These are phyloP conservation scores for Eupsittula cactorum DNA, from an alignment of 2,113 vertebrate species.

Conservation along the genomic window DNA sequence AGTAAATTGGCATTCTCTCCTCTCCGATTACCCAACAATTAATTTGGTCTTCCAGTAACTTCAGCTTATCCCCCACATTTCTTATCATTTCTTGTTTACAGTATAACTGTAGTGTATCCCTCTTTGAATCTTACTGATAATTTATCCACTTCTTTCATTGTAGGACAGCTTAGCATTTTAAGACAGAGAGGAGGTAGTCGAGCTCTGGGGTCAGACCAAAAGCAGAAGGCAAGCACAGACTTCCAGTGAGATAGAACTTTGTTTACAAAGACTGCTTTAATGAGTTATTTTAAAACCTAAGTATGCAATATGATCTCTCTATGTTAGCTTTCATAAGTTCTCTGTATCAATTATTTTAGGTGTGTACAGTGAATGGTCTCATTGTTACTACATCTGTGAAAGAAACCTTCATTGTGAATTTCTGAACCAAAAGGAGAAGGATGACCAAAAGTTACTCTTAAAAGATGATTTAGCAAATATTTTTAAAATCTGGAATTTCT, in stretches of 20 bases:
- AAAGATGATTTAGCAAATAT: neutral
- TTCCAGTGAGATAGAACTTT: neutral
- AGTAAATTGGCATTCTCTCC: neutral
- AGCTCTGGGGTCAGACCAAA: neutral
- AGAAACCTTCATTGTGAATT: neutral
- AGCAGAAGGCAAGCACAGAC: neutral
- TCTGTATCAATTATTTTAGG: neutral
- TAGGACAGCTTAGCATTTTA: neutral
- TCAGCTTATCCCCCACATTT: neutral
- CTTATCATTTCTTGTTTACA: neutral
- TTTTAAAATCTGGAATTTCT: neutral
- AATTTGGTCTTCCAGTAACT: neutral
- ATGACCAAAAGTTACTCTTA: neutral
- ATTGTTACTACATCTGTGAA: neutral
- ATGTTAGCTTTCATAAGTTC: neutral
- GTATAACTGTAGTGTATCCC: rapidly evolving
- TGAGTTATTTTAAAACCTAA: neutral
- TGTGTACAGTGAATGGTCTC: neutral
- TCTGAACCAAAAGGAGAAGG: neutral
- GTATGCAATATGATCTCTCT: neutral
- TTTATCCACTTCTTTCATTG: neutral
- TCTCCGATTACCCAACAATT: neutral
- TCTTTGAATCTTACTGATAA: neutral
- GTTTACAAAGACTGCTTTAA: neutral
- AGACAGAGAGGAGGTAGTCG: neutral